Percentiles rank a stretch among this genome's conserved stretches.
phyloP scores from a whole-genome alignment of 2,113 vertebrate genomes.

The Lepisosteus osseus region DNA sequence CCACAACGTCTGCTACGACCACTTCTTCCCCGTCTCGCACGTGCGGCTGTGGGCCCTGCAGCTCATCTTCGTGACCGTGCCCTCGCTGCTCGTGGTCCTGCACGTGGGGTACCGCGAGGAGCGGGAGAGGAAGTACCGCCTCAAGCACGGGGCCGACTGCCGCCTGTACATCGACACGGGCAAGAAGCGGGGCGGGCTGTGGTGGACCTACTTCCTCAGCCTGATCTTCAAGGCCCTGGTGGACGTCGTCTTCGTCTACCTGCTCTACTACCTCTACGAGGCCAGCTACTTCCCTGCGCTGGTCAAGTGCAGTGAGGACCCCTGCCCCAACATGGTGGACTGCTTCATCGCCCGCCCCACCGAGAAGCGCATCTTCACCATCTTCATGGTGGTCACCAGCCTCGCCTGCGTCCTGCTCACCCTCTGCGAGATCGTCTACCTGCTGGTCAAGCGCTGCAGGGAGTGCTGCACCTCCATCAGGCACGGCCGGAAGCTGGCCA shows the following conservation, averaged over 20 bases:
- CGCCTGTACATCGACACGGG: slow-evolving; percentile 69
- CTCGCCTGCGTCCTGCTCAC: slow-evolving; percentile 79
- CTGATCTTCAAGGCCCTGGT: slow-evolving; percentile 81
- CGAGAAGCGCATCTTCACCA: slow-evolving; percentile 90
- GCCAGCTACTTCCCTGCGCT: slow-evolving; percentile 78
- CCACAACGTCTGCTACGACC: slow-evolving; percentile 86
- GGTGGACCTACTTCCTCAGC: slow-evolving; percentile 92
- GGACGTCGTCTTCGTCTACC: slow-evolving; percentile 76
- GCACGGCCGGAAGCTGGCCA: slow-evolving; percentile 15
- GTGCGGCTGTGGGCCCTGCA: slow-evolving; percentile 94
- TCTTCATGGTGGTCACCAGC: slow-evolving; percentile 88
- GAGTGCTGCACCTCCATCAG: slow-evolving; percentile 38
- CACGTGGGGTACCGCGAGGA: slow-evolving; percentile 88
- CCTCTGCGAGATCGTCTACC: slow-evolving; percentile 77
- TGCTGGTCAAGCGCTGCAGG: slow-evolving; percentile 74
- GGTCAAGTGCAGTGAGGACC: slow-evolving; percentile 76
- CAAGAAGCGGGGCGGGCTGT: slow-evolving; percentile 89
- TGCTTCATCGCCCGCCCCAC: slow-evolving; percentile 91
- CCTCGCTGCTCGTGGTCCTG: slow-evolving; percentile 89
- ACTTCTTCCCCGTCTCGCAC: slow-evolving; percentile 90
- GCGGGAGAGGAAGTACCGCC: slow-evolving; percentile 59
- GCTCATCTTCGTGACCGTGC: slow-evolving; percentile 95
- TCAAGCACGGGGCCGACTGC: slow-evolving; percentile 46
- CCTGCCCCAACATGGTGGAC: slow-evolving; percentile 88
- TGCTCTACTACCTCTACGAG: slow-evolving; percentile 79